Conservation (phyloP, 1,140 invertebrate genomes). For the Meloidogyne chitwoodi region DNA sequence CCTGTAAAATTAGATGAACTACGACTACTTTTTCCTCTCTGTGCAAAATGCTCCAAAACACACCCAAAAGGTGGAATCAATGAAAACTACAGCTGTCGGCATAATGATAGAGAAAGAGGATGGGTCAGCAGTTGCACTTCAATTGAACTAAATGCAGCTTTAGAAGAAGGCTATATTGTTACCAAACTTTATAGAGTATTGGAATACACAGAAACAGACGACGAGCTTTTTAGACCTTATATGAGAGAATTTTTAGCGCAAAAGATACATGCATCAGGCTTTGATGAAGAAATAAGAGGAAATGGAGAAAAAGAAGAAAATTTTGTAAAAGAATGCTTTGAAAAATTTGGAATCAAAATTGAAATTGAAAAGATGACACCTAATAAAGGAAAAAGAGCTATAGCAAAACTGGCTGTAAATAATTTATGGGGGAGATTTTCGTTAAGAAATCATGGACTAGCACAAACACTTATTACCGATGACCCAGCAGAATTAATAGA, state of each 20-base stretch:
- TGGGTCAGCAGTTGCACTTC: slow-evolving; percentile 6
- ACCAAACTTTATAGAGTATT: background rate
- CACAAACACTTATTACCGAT: background rate
- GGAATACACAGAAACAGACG: background rate
- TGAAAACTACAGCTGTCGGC: slow-evolving; percentile 1
- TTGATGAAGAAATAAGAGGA: background rate
- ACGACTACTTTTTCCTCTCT: background rate
- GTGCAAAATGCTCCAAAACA: background rate
- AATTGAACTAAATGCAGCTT: slow-evolving; percentile 7
- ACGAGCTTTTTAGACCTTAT: background rate
- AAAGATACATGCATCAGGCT: background rate
- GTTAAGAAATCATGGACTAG: background rate
- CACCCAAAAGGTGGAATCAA: background rate
- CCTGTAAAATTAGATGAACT: background rate
- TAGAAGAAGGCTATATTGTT: background rate
- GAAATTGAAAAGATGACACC: background rate
- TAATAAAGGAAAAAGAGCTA: background rate
- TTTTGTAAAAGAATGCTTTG: background rate
- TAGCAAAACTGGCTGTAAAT: background rate
- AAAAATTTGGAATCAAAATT: background rate
- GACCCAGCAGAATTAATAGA: background rate
- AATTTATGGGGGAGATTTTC: background rate
- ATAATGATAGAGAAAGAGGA: slow-evolving; percentile 3
- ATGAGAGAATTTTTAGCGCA: slow-evolving; percentile 2
- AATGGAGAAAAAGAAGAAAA: background rate